Conservation (phyloP, 1,140 invertebrate genomes). For the Arctopsyche grandis region DNA sequence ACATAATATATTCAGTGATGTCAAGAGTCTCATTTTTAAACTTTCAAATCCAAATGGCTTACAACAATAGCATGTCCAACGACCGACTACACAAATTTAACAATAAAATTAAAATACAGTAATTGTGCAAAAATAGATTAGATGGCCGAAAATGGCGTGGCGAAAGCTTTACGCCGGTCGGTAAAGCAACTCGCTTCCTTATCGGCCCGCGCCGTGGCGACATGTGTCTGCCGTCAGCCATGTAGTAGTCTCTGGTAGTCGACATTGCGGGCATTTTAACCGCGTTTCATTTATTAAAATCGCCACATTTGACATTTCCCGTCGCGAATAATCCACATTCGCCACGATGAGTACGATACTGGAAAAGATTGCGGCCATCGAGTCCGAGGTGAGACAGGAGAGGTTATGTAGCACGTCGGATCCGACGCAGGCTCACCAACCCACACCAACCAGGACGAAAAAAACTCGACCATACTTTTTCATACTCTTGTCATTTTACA, state of each 20-base stretch:
- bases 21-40: no score
- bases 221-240: conserved; percentile 1
- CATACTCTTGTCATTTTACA: no score
- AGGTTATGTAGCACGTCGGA: neutral
- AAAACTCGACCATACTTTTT: no score
- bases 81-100: no score
- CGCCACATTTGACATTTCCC: neutral
- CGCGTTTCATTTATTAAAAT: neutral
- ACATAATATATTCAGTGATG: no score
- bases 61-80: no score
- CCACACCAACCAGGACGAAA: neutral
- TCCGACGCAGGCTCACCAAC: neutral
- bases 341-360: conserved; percentile 84
- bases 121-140: neutral
- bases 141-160: neutral
- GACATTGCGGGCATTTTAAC: neutral
- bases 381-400: conserved; percentile 83
- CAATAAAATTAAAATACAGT: no score
- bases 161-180: neutral
- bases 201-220: conserved; percentile 4
- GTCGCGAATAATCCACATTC: neutral
- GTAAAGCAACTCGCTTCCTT: neutral
- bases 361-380: conserved; percentile 97
- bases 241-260: neutral
- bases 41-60: no score